phyloP scores from a whole-genome alignment of 2,113 vertebrate genomes.

The Edolisoma coerulescens region DNA sequence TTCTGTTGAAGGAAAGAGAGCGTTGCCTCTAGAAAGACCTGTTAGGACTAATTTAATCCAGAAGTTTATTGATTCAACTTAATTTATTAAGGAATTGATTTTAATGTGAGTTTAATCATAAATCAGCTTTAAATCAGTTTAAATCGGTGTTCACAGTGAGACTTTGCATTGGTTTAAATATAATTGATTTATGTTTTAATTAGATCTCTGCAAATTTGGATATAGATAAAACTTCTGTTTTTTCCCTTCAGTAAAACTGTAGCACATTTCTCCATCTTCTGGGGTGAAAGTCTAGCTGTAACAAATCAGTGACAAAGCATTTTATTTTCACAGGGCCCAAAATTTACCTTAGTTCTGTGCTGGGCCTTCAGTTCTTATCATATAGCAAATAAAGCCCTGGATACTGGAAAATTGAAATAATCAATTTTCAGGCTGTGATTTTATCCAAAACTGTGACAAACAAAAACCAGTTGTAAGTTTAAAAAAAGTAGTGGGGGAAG shows the following conservation, averaged over 20 bases:
- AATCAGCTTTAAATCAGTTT: background rate
- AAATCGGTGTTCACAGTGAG: background rate
- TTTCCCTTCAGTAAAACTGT: background rate
- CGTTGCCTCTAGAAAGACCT: background rate
- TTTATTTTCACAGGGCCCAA: background rate
- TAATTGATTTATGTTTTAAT: background rate
- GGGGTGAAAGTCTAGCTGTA: background rate
- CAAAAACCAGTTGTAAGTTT: background rate
- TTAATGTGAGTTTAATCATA: background rate
- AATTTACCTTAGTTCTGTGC: background rate
- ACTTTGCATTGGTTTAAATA: background rate
- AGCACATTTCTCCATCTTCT: background rate
- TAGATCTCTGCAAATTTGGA: background rate
- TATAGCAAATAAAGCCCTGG: background rate
- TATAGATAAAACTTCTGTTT: background rate
- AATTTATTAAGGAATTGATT: slow-evolving; percentile 8
- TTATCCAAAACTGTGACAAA: background rate
- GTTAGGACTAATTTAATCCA: slow-evolving; percentile 23
- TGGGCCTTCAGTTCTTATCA: background rate
- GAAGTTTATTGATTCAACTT: slow-evolving; percentile 6
- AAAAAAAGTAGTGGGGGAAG: background rate
- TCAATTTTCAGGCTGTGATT: slow-evolving; percentile 11
- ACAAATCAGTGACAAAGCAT: background rate
- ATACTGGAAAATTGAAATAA: background rate
- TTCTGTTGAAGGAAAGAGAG: background rate